Evolutionary conservation across 2,797 vertebrate species (phyloP).

Genomic region (Hypotaenidia philippensis): DNA sequence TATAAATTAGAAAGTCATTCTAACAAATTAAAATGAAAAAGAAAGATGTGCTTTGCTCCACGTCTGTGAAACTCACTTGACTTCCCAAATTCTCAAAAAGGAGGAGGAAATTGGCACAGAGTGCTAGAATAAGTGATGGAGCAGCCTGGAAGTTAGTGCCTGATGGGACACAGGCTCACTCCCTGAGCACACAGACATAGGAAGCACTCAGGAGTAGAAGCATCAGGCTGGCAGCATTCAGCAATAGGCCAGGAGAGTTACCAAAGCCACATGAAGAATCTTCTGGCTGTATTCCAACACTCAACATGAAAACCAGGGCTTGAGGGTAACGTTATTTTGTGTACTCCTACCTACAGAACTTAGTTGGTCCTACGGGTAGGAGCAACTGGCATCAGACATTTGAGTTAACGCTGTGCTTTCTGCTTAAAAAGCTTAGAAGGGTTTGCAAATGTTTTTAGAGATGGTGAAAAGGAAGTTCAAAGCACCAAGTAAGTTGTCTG

Average conservation of each 20-base stretch:
- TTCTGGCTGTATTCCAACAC: not conserved
- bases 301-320: not conserved
- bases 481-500: not conserved
- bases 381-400: not conserved
- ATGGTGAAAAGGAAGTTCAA: not conserved
- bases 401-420: not conserved
- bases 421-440: not conserved
- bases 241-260: not conserved
- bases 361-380: not conserved
- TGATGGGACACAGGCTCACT: not conserved
- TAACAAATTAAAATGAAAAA: not conserved
- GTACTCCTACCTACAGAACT: not conserved
- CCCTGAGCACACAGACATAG: fast-evolving
- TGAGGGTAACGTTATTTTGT: not conserved
- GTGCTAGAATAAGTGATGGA: not conserved
- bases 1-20: not conserved
- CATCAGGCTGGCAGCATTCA: not conserved
- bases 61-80: not conserved
- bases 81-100: not conserved
- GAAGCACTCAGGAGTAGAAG: not conserved
- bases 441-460: not conserved
- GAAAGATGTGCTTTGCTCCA: not conserved
- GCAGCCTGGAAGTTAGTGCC: not conserved
- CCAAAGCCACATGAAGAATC: not conserved
- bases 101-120: not conserved